Percentiles rank a stretch among this genome's conserved stretches.
Evolutionary conservation across 2,113 vertebrate genomes (phyloP).

Genomic region (Phaetusa simplex): DNA sequence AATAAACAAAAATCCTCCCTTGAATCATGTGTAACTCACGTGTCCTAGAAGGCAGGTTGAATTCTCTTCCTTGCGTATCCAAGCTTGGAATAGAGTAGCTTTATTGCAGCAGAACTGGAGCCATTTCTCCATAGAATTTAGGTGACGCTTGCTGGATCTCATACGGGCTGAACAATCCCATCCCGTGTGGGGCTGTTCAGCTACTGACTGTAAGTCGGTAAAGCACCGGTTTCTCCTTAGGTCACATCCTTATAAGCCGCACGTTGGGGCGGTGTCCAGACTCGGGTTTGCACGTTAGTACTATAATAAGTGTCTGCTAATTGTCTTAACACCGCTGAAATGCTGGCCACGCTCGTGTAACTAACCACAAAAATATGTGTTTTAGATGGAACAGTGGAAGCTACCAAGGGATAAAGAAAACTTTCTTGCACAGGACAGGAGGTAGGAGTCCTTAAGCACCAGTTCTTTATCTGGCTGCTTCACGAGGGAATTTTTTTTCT

Average conservation of each 20-base stretch:
- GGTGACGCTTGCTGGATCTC: background rate
- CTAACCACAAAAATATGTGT: background rate
- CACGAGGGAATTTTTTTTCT: background rate
- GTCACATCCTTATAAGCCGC: background rate
- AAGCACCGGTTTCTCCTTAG: background rate
- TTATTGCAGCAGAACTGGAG: background rate
- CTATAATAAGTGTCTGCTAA: background rate
- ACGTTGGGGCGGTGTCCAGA: background rate
- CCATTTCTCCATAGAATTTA: accelerated
- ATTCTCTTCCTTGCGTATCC: background rate
- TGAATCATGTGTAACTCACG: background rate
- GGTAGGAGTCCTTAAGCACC: background rate
- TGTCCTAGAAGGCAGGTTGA: background rate
- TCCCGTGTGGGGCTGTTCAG: too few relatives aligned
- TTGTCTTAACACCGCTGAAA: background rate
- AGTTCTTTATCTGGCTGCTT: background rate
- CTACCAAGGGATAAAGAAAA: background rate
- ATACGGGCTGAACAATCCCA: background rate
- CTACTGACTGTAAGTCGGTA: accelerated
- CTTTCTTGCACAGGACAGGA: background rate
- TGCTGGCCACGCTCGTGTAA: background rate
- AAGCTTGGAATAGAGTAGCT: background rate
- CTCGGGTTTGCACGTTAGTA: accelerated
- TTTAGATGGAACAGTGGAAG: background rate
- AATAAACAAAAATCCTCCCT: background rate